These are phyloP conservation scores for Pantelozetes paolii DNA, from an alignment of 2,888 invertebrate species.

Conservation along the genomic window DNA sequence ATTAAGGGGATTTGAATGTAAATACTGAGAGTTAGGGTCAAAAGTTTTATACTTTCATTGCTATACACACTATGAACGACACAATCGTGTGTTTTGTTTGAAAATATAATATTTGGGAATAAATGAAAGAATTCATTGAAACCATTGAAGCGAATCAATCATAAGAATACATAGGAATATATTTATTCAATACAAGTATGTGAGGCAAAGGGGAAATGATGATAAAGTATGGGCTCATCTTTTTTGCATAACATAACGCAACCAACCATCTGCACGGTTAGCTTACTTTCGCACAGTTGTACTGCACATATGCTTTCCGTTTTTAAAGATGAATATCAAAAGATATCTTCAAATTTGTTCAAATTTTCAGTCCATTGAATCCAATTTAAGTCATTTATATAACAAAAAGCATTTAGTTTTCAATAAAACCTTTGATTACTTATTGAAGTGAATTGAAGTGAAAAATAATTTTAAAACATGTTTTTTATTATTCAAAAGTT, in stretches of 20 bases:
- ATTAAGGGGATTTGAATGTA: too few relatives aligned
- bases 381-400: neutral
- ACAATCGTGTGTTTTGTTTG: neutral
- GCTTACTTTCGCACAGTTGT: too few relatives aligned
- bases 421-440: too few relatives aligned
- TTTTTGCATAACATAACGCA: conserved; percentile 27
- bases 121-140: conserved; percentile 19
- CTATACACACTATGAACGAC: too few relatives aligned
- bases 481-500: too few relatives aligned
- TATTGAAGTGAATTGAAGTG: too few relatives aligned
- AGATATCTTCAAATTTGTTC: neutral
- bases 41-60: too few relatives aligned
- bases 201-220: conserved; percentile 8
- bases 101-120: conserved; percentile 10
- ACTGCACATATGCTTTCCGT: neutral
- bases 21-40: too few relatives aligned
- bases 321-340: too few relatives aligned
- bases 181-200: conserved; percentile 18
- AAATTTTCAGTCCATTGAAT: conserved; percentile 8
- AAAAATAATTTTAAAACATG: too few relatives aligned
- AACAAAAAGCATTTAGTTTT: too few relatives aligned
- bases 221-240: conserved; percentile 32
- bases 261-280: conserved; percentile 27
- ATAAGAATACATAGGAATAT: too few relatives aligned
- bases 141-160: conserved; percentile 24